These are phyloP conservation scores for Allygus modestus DNA, from an alignment of 2,888 invertebrate genomes.

Conservation along the genomic window DNA sequence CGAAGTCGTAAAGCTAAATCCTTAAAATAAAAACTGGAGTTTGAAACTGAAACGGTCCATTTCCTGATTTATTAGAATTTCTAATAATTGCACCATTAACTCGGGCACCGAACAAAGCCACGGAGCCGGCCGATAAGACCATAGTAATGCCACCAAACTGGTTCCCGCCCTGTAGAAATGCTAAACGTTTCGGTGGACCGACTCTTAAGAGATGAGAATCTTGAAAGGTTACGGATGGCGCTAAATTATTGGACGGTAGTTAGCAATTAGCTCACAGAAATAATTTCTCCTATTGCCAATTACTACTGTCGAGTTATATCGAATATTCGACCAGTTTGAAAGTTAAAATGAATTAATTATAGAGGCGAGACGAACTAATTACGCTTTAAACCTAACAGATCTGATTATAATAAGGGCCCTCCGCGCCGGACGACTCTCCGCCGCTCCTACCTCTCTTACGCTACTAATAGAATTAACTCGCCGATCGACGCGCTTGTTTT, in stretches of 20 bases:
- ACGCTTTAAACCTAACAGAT: conserved; percentile 62
- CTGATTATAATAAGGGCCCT: conserved; percentile 59
- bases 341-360: conserved; percentile 65
- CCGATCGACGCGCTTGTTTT: not conserved
- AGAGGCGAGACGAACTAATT: conserved; percentile 60
- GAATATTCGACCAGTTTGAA: conserved; percentile 63
- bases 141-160: conserved; percentile 40
- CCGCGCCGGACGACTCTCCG: not conserved
- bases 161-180: conserved; percentile 38
- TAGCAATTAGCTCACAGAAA: conserved; percentile 63
- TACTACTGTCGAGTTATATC: conserved; percentile 61
- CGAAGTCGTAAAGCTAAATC: no score
- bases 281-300: conserved; percentile 63
- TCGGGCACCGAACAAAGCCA: conserved; percentile 20
- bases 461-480: conserved; percentile 25
- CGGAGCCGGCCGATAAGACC: conserved; percentile 7
- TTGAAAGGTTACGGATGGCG: conserved; percentile 55
- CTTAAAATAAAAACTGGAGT: no score
- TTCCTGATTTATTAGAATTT: conserved; percentile 41
- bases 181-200: conserved; percentile 23
- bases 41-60: not conserved
- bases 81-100: conserved; percentile 38
- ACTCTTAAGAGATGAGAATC: conserved; percentile 48
- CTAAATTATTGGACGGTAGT: conserved; percentile 56
- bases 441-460: conserved; percentile 46